phyloP scores from a whole-genome alignment of 2,797 vertebrate species.

The Chaunax sp. region DNA sequence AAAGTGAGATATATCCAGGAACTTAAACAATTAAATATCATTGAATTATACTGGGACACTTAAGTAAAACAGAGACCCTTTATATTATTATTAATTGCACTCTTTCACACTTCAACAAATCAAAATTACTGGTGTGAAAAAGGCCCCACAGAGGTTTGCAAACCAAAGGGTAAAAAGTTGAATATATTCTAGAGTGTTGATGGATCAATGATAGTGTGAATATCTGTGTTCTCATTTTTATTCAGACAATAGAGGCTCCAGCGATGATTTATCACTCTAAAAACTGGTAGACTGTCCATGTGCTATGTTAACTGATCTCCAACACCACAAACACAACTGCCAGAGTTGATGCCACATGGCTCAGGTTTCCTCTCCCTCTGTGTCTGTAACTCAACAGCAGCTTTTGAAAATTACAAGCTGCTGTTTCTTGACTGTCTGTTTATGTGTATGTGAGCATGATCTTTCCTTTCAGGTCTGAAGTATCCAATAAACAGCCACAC shows the following conservation, averaged over 20 bases:
- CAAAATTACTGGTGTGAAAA: background rate
- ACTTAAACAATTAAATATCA: background rate
- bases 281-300: constrained; percentile 1
- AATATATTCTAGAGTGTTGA: background rate
- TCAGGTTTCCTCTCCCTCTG: constrained; percentile 58
- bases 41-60: background rate
- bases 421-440: constrained; percentile 36
- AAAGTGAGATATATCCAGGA: background rate
- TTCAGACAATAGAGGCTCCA: constrained; percentile 24
- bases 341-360: constrained; percentile 42
- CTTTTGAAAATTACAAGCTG: constrained; percentile 69
- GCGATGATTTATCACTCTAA: background rate
- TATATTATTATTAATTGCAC: constrained; percentile 11
- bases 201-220: background rate
- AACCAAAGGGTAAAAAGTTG: background rate
- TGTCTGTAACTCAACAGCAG: constrained; percentile 67
- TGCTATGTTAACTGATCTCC: constrained; percentile 39
- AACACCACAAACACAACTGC: constrained; percentile 40
- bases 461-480: constrained; percentile 26
- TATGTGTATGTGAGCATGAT: constrained; percentile 16
- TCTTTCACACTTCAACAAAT: constrained; percentile 12
- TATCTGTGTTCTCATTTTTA: constrained; percentile 6
- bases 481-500: constrained; percentile 14
- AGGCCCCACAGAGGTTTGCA: background rate
- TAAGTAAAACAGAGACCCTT: background rate